phyloP scores from a whole-genome alignment of 2,888 invertebrate species.

The Sisyra terminalis region DNA sequence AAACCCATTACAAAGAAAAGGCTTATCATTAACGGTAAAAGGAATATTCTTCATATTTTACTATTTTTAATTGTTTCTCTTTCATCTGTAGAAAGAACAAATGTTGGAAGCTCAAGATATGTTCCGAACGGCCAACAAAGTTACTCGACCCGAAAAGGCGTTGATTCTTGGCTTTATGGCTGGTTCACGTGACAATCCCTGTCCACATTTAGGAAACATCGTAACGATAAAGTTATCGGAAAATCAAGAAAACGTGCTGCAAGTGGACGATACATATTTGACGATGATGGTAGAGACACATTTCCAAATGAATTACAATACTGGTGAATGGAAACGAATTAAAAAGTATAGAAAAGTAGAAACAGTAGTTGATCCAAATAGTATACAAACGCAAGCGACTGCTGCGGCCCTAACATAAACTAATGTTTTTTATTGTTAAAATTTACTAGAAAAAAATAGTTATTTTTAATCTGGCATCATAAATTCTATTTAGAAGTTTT shows the following conservation, averaged over 20 bases:
- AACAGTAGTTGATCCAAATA: conserved; percentile 9
- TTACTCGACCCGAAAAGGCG: conserved; percentile 92
- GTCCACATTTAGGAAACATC: conserved; percentile 92
- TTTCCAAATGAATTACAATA: conserved; percentile 97
- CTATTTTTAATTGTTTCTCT: conserved; percentile 5
- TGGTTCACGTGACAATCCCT: conserved; percentile 93
- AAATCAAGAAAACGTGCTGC: conserved; percentile 72
- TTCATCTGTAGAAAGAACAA: conserved; percentile 66
- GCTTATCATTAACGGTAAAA: conserved; percentile 50
- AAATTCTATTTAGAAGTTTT: too few species aligned
- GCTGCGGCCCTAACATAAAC: conserved; percentile 3
- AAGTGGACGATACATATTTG: conserved; percentile 65
- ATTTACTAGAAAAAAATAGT: too few species aligned
- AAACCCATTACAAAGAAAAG: conserved; percentile 39
- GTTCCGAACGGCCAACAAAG: conserved; percentile 90
- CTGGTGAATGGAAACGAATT: conserved; percentile 92
- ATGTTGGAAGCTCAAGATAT: conserved; percentile 95
- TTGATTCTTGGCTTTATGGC: conserved; percentile 97
- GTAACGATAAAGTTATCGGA: conserved; percentile 92
- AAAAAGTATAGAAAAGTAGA: conserved; percentile 76
- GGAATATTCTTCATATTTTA: conserved; percentile 4
- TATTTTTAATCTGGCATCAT: too few species aligned
- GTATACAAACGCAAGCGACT: neutral
- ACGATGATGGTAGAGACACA: conserved; percentile 81
- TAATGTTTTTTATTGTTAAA: neutral